A percentile compares a stretch with the other conserved stretches of the same genome.
These are phyloP conservation scores for Charanyca ferruginea DNA, from an alignment of 2,888 invertebrate genomes.

Conservation along the genomic window DNA sequence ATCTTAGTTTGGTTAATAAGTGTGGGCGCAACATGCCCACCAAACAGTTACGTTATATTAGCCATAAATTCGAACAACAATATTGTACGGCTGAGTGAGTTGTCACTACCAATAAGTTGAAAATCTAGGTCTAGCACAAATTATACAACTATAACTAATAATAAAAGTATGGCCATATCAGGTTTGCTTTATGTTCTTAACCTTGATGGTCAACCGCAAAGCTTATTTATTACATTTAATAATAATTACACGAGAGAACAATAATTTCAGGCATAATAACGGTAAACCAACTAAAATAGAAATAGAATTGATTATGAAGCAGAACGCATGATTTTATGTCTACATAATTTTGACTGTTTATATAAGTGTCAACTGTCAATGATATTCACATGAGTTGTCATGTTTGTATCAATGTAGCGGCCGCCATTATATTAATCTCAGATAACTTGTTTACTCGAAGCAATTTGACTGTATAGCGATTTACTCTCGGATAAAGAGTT, in stretches of 20 bases:
- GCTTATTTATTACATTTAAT: conserved; percentile 10
- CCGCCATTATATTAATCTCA: no score
- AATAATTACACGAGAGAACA: conserved; percentile 2
- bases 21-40: conserved; percentile 86
- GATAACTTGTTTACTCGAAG: no score
- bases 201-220: conserved; percentile 41
- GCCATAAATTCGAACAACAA: conserved; percentile 73
- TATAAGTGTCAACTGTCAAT: no score
- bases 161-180: conserved; percentile 41
- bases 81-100: conserved; percentile 48
- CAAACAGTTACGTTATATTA: conserved; percentile 78
- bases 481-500: no score
- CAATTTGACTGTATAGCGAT: no score
- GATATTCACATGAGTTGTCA: no score
- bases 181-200: conserved; percentile 45
- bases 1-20: conserved; percentile 88
- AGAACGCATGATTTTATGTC: no score
- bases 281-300: no score
- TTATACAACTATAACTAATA: conserved; percentile 8
- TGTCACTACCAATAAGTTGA: conserved; percentile 39
- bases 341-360: no score
- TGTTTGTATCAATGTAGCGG: no score
- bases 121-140: conserved; percentile 42
- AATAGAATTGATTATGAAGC: no score
- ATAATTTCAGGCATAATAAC: background rate